A percentile compares a stretch with the other conserved stretches of the same genome.
Conservation (phyloP, 2,113 vertebrate species). For the Pseudorasbora parva region DNA sequence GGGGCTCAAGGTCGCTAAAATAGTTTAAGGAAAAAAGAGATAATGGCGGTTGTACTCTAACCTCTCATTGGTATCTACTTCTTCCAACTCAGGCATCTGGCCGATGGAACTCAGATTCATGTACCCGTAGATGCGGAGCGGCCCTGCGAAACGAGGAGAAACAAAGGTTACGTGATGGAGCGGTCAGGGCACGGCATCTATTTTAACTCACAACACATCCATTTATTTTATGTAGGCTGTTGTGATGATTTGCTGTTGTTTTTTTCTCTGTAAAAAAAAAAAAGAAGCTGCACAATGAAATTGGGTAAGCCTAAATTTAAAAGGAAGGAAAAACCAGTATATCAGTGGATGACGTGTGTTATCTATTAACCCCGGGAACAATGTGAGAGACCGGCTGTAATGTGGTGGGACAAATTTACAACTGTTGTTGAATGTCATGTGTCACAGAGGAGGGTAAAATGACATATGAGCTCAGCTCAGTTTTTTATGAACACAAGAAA, state of each 20-base stretch:
- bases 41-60: slow-evolving; percentile 67
- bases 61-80: slow-evolving; percentile 92
- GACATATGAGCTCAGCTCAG: not conserved
- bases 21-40: not conserved
- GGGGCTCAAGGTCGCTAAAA: not conserved
- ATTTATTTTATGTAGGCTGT: not conserved
- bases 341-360: slow-evolving; percentile 25
- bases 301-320: slow-evolving; percentile 3
- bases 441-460: slow-evolving; percentile 17
- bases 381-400: not conserved
- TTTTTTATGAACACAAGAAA: not conserved
- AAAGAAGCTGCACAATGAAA: not conserved
- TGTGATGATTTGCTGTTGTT: slow-evolving; percentile 5
- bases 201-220: not conserved
- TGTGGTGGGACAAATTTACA: not conserved
- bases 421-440: slow-evolving; percentile 16
- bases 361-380: slow-evolving; percentile 19
- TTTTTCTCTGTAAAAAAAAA: not conserved
- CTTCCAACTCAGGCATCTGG: slow-evolving; percentile 93
- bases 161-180: slow-evolving; percentile 28
- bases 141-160: slow-evolving; percentile 67
- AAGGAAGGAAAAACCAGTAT: not conserved
- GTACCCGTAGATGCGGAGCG: slow-evolving; percentile 79
- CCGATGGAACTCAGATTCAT: slow-evolving; percentile 82
- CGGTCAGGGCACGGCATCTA: not conserved